These are phyloP conservation scores for Chloroceryle amazona DNA, from an alignment of 2,797 vertebrate species.

Conservation along the genomic window DNA sequence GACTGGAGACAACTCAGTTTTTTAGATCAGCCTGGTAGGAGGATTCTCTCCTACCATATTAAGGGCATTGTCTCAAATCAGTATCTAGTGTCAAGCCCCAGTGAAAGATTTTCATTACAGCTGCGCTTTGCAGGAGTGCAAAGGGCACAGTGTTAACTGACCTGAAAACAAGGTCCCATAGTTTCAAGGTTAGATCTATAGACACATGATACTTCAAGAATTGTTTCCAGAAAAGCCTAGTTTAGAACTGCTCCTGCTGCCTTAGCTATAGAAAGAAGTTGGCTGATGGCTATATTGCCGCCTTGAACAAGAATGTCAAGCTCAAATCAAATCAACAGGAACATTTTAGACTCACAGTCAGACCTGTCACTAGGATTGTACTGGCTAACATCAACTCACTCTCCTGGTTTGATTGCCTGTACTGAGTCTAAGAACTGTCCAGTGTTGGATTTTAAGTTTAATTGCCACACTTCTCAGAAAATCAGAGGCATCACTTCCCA, in stretches of 20 bases:
- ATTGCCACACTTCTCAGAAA: neutral
- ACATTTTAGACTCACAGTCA: neutral
- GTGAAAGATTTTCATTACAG: neutral
- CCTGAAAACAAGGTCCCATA: neutral
- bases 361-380: neutral
- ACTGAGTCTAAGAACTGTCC: neutral
- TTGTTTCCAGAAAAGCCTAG: neutral
- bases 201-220: fast-evolving
- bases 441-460: neutral
- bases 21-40: neutral
- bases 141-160: neutral
- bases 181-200: neutral
- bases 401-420: neutral
- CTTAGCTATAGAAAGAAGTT: neutral
- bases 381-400: neutral
- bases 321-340: neutral
- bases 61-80: neutral
- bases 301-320: neutral
- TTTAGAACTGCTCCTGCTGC: neutral
- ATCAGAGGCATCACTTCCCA: neutral
- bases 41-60: neutral
- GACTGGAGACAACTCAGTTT: neutral
- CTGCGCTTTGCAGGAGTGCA: neutral
- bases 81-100: neutral
- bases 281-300: neutral